A percentile compares a stretch with the other conserved stretches of the same genome.
Conservation (phyloP, 2,888 invertebrate genomes). For the Synergus laeviventris region DNA sequence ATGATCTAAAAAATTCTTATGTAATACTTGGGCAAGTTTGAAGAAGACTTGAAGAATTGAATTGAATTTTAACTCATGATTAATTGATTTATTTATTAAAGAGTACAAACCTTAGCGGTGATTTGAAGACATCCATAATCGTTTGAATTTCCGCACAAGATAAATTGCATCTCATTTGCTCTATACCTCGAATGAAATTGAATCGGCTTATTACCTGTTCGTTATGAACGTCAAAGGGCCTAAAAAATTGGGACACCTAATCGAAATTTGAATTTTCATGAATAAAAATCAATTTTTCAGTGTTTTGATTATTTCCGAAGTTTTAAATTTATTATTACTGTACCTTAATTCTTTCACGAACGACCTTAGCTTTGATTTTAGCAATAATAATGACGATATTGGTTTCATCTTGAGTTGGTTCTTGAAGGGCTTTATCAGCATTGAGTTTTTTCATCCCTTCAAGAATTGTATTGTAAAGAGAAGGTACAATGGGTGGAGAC, state of each 20-base stretch:
- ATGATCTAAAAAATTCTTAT: too few relatives aligned
- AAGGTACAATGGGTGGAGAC: conserved; percentile 62
- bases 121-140: conserved; percentile 82
- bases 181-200: conserved; percentile 85
- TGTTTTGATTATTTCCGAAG: neutral
- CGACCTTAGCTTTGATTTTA: conserved; percentile 85
- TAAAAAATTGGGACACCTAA: conserved; percentile 82
- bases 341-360: conserved; percentile 80
- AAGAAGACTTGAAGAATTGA: too few relatives aligned
- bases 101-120: conserved; percentile 59
- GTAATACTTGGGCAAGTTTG: too few relatives aligned
- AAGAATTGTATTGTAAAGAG: neutral
- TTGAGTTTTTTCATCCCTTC: neutral
- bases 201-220: conserved; percentile 81
- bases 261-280: neutral
- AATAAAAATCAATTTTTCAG: neutral
- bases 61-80: too few relatives aligned
- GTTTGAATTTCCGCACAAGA: conserved; percentile 83
- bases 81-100: neutral
- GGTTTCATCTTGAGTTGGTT: conserved; percentile 76
- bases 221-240: conserved; percentile 81
- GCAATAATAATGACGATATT: conserved; percentile 85
- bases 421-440: conserved; percentile 28
- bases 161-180: conserved; percentile 82
- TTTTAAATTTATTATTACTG: conserved; percentile 30